Base-by-base conservation (phyloP, 2,888 invertebrate genomes). In the Melinaea menophilus region DNA sequence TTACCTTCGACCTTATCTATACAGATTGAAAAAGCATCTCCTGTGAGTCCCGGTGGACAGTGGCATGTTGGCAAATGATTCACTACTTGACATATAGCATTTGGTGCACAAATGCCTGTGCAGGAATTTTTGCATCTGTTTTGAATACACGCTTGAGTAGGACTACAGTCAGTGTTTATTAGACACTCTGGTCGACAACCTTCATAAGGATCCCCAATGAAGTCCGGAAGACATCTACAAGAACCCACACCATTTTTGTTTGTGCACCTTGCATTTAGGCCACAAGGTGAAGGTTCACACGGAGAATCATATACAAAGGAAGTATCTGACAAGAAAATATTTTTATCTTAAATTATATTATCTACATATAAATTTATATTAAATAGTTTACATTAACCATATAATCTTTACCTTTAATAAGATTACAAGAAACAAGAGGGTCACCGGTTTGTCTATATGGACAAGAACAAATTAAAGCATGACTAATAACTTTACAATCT, bases 111-210 rank as follows among this genome's bases (percentile, higher is more conserved):
- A 41, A 93, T 91, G 57, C 95, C 95, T 0, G 94, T 94, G 72
- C 97, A 97, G 12, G 97, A 96, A 81, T 96, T 94, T 77, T 92
- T 92, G 80, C 95, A 95, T 85, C 94, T 95, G 74, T 93, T 93
- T 81, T 95, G 94, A 37, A 95, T 91, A 75, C 96, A 96, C 46
- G 96, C 95, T 74, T 92, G 88, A 78, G 94, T 92, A 55, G 93
- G 93, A 7, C 94, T 86, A 76, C 97, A 97, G 78, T 97, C 96
- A 12, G 94, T 93, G 78, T 95, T 96, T 59, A 95, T 92, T 4
- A 95, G 92, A 81, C 97, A 97, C 84, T 96, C 96, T 0, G 95
- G 95, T 64, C 94, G 92, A 79, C 97, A 96, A 31, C 95, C 95
- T 69, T 90, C 85, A 69, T 87, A 85, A 63, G 88, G 89, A 70